Conservation (phyloP, 53 echinoderm and acorn worm species). For the Astropecten irregularis region DNA sequence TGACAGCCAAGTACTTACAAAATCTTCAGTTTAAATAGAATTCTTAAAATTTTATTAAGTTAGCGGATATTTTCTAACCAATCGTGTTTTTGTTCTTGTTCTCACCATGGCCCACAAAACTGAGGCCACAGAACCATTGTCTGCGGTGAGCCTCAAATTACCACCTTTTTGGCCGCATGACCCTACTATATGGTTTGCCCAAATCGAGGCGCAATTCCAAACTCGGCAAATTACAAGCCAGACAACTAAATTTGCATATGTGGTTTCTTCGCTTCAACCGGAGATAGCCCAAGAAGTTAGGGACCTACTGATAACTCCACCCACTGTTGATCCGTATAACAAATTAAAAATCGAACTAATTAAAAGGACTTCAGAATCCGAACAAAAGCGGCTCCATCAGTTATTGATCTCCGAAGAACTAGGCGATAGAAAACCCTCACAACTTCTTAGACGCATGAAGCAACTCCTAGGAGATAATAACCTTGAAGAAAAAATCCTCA, state of each 20-base stretch:
- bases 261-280: background rate
- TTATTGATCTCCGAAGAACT: background rate
- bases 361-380: conserved; percentile 12
- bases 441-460: conserved; percentile 11
- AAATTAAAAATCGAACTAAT: background rate
- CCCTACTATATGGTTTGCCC: conserved; percentile 25
- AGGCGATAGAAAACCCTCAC: conserved; percentile 52
- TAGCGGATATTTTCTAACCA: too few relatives aligned
- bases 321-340: background rate
- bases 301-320: conserved; percentile 13
- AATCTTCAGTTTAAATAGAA: too few relatives aligned
- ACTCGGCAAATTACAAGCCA: background rate
- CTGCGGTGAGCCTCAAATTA: conserved; percentile 9
- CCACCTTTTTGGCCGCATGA: conserved; percentile 21
- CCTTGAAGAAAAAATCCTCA: background rate
- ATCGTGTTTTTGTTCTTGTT: too few relatives aligned
- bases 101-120: too few relatives aligned
- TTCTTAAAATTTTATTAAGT: too few relatives aligned
- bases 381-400: background rate
- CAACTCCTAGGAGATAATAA: background rate
- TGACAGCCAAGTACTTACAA: too few relatives aligned
- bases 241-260: background rate
- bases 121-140: background rate
- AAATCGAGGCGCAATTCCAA: conserved; percentile 14
- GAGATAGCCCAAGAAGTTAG: conserved; percentile 13